Conservation (phyloP, 1,140 invertebrate species). For the Brachionus asplanchnoidis region DNA sequence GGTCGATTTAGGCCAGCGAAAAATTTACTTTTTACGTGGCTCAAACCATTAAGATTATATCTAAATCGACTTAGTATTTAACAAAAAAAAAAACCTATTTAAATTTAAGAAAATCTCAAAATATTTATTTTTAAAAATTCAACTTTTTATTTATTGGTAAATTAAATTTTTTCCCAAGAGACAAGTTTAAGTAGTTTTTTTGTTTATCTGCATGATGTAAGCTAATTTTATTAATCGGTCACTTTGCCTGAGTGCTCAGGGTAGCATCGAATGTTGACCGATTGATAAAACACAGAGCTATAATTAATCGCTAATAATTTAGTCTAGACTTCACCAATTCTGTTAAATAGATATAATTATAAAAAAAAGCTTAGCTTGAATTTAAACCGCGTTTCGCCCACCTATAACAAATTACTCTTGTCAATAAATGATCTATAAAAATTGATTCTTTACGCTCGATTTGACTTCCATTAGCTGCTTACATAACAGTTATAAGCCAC, state of each 20-base stretch:
- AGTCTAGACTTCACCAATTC: background rate
- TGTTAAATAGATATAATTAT: background rate
- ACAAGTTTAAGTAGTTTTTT: background rate
- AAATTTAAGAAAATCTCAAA: background rate
- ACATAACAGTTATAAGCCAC: background rate
- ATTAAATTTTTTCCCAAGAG: background rate
- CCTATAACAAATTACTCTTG: background rate
- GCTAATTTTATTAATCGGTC: background rate
- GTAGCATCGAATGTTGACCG: background rate
- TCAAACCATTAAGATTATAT: background rate
- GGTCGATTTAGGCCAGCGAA: background rate
- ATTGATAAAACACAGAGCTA: background rate
- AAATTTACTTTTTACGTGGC: background rate
- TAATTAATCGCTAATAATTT: background rate
- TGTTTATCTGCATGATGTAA: background rate
- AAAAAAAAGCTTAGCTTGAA: background rate
- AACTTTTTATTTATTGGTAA: background rate
- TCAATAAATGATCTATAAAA: slow-evolving; percentile 5
- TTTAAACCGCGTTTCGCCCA: background rate
- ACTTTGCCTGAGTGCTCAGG: background rate
- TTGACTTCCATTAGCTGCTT: background rate
- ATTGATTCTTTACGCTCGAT: background rate
- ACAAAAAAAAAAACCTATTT: background rate
- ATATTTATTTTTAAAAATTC: background rate
- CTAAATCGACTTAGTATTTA: background rate